Evolutionary conservation across 2,888 invertebrate species (phyloP).

Genomic region (Eurois occulta): DNA sequence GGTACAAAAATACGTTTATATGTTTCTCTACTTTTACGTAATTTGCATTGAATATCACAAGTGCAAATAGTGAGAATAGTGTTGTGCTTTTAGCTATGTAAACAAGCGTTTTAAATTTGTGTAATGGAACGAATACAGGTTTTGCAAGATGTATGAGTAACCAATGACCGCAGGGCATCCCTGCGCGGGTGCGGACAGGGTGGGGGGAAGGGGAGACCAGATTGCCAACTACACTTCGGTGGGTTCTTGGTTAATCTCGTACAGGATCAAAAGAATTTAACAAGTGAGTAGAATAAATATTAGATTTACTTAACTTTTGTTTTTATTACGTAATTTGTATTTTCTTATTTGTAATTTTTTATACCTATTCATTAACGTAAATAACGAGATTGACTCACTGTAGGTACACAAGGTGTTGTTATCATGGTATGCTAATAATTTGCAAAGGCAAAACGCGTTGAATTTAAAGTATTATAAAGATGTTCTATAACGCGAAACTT

Average conservation of each 20-base stretch:
- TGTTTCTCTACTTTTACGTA: constrained; percentile 61
- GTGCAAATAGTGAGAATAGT: constrained; percentile 71
- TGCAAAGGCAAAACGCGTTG: constrained; percentile 27
- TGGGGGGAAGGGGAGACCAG: constrained; percentile 76
- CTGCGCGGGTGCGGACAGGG: constrained; percentile 76
- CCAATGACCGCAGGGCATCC: constrained; percentile 86
- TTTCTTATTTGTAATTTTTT: constrained; percentile 7
- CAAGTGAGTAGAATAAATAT: constrained; percentile 66
- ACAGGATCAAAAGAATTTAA: constrained; percentile 72
- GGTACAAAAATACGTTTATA: constrained; percentile 64
- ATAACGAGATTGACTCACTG: constrained; percentile 36
- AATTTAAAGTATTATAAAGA: constrained; percentile 52
- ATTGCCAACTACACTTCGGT: constrained; percentile 71
- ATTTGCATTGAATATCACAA: constrained; percentile 60
- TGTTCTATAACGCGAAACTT: constrained; percentile 47
- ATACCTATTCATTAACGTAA: constrained; percentile 2
- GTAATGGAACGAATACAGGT: constrained; percentile 80
- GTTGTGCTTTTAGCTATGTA: constrained; percentile 76
- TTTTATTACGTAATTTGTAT: constrained; percentile 32
- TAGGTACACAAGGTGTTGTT: constrained; percentile 44
- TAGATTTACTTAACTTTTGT: constrained; percentile 20
- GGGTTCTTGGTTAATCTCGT: constrained; percentile 71
- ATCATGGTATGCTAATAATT: constrained; percentile 60
- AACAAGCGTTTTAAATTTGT: constrained; percentile 74
- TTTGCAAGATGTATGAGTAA: constrained; percentile 86